A percentile compares a stretch with the other conserved stretches of the same genome.
Conservation (phyloP, 1,140 invertebrate species). For the Tenebrio molitor region DNA sequence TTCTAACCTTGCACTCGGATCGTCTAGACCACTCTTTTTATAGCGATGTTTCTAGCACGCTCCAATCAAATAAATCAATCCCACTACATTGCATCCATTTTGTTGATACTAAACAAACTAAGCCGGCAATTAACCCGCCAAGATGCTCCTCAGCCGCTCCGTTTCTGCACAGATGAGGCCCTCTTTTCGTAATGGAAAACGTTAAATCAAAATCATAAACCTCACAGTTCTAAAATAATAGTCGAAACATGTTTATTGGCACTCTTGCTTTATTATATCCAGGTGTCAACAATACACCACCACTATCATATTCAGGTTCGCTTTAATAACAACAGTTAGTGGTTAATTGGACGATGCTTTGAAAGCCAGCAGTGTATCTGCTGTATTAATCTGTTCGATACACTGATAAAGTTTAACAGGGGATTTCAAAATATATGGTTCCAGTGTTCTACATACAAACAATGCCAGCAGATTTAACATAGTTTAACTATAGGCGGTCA, state of each 20-base stretch:
- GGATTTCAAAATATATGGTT: constrained; percentile 1
- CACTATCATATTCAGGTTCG: too few relatives aligned
- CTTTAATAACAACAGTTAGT: too few relatives aligned
- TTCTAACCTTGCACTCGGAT: constrained; percentile 3
- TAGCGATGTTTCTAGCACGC: constrained; percentile 14
- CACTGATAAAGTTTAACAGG: neutral
- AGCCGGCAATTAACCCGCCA: neutral
- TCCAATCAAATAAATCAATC: constrained; percentile 13
- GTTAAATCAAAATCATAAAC: too few relatives aligned
- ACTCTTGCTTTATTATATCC: too few relatives aligned
- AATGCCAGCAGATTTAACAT: neutral
- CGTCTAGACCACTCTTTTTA: constrained; percentile 21
- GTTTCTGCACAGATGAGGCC: neutral
- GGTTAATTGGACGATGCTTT: too few relatives aligned
- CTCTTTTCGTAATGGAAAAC: too few relatives aligned
- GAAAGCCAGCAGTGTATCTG: neutral
- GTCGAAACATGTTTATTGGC: too few relatives aligned
- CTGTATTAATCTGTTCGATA: constrained; percentile 4
- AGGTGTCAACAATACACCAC: too few relatives aligned
- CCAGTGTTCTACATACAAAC: constrained; percentile 9
- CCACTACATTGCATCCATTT: constrained; percentile 4
- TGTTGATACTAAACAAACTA: neutral
- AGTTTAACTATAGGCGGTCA: constrained; percentile 3
- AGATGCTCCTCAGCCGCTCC: neutral
- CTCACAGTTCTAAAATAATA: too few relatives aligned